phyloP scores from a whole-genome alignment of 2,113 vertebrate genomes.

The Lepus americanus region DNA sequence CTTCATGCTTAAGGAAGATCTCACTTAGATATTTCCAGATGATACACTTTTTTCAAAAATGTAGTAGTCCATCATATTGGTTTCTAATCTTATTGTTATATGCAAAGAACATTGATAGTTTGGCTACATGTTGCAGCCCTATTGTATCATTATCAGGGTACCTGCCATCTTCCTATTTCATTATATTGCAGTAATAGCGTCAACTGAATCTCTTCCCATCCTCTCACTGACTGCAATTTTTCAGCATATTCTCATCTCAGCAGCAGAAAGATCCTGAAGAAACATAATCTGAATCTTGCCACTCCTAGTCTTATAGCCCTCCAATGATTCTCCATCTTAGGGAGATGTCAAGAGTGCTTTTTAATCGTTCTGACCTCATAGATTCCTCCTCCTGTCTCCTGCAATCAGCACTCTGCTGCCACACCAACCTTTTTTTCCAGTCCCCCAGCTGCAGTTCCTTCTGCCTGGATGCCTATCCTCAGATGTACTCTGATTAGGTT shows the following conservation, averaged over 20 bases:
- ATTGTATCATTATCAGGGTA: neutral
- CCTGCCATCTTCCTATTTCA: neutral
- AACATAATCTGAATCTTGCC: neutral
- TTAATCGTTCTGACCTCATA: neutral
- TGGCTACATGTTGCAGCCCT: neutral
- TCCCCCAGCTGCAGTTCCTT: neutral
- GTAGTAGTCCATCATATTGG: neutral
- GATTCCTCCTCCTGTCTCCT: neutral
- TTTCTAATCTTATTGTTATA: neutral
- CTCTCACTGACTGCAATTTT: neutral
- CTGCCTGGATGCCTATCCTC: rapidly evolving
- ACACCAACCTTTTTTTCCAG: neutral
- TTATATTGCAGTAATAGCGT: neutral
- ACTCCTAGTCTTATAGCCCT: neutral
- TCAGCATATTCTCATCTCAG: neutral
- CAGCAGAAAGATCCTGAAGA: neutral
- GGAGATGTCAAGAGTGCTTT: neutral
- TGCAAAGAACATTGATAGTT: neutral
- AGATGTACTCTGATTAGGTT: neutral
- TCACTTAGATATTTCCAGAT: neutral
- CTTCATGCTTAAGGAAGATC: neutral
- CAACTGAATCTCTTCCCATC: neutral
- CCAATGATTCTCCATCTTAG: neutral
- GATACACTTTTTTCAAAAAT: neutral
- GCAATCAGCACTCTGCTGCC: neutral